Evolutionary conservation across 1,140 invertebrate genomes (phyloP), one percentile per base, ranked within the genome.

Genomic region (Euschistus heros): DNA sequence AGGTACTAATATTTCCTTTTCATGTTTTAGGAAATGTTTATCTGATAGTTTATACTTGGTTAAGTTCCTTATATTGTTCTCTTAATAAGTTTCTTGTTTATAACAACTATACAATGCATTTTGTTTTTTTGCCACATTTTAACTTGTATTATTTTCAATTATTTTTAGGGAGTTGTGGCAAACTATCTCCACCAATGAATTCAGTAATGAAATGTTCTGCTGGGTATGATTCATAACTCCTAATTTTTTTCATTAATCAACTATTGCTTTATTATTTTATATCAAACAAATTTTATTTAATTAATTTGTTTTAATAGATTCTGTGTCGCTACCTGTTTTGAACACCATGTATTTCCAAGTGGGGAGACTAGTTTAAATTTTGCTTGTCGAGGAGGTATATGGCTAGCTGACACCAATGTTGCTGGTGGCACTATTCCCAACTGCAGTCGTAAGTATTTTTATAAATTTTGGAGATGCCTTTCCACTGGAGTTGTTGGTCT

Each of bases 281-380:
- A n/a, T 24, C 26, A 27, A 26, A 24, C 15, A 14, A 27, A 22
- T 57, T 57, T 27, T 0, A 15, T 57, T 27, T 57, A 2, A 2
- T 57, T 57, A 26, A 24, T 57, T 57, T 10, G 13, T 37, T 37
- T 37, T 13, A 4, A 37, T 57, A 57, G 54, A 24, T 24, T 27
- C 4, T 57, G 54, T 26, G 24, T 57, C 26, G 54, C 54, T 15
- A 57, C 54, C 24, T 57, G 54, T 26, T 57, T 18, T 24, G 54
- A 57, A 17, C 24, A 57, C 15, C 26, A 24, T 57, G 24, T 14
- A 26, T 57, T 57, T 57, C 54, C 54, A 22, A 57, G 15, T 57
- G 54, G 54, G 10, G 54, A 57, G 24, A 57, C 54, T 7, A 57
- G 54, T 26, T 26, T 57, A 6, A 57, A 20, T 24, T 57, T 57